Evolutionary conservation across 1,140 invertebrate genomes (phyloP).

Genomic region (Drosophila carrolli): DNA sequence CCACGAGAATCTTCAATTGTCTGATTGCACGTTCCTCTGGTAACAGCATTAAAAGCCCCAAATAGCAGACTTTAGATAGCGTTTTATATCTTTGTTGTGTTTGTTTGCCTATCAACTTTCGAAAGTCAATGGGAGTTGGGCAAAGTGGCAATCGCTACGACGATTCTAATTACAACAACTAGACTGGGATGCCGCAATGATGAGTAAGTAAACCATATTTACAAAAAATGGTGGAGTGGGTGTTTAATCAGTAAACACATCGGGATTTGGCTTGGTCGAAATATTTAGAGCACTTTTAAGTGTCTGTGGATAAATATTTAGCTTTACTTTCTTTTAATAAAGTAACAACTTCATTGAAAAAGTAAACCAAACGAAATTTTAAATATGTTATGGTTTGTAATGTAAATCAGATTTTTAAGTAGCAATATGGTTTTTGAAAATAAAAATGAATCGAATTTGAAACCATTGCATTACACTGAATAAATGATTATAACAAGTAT

Average conservation of each 20-base stretch:
- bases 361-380: background rate
- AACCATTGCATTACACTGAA: too few species aligned
- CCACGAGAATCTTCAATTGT: slow-evolving; percentile 40
- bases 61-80: slow-evolving; percentile 48
- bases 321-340: slow-evolving; percentile 9
- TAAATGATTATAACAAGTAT: too few species aligned
- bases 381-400: too few species aligned
- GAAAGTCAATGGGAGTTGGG: slow-evolving; percentile 60
- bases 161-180: slow-evolving; percentile 46
- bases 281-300: slow-evolving; percentile 14
- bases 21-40: slow-evolving; percentile 50
- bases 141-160: slow-evolving; percentile 42
- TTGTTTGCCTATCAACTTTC: slow-evolving; percentile 62
- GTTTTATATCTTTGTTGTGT: slow-evolving; percentile 60
- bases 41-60: slow-evolving; percentile 46
- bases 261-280: background rate
- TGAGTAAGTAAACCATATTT: slow-evolving; percentile 52
- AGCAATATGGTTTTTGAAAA: too few species aligned
- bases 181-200: slow-evolving; percentile 36
- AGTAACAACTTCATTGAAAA: too few species aligned
- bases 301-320: slow-evolving; percentile 20
- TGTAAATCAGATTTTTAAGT: too few species aligned
- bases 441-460: too few species aligned
- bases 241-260: slow-evolving; percentile 37
- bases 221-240: slow-evolving; percentile 27